Percentiles rank a stretch among this genome's conserved stretches.
Evolutionary conservation across 2,113 vertebrate genomes (phyloP).

Genomic region (Zapus hudsonius): DNA sequence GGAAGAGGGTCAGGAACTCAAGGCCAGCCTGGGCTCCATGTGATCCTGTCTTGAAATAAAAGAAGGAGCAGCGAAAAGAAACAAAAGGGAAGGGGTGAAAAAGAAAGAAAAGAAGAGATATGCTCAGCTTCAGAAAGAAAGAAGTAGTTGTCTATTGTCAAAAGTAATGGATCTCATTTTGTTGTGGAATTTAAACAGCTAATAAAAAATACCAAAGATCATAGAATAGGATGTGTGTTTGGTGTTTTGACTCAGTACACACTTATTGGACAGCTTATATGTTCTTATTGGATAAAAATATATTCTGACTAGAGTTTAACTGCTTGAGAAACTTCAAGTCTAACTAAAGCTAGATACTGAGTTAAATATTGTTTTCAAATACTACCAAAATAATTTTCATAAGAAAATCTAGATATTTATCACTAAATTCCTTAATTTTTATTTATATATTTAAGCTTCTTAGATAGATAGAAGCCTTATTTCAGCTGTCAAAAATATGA

Average conservation of each 20-base stretch:
- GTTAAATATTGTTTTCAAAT: background rate
- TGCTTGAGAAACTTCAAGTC: background rate
- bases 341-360: background rate
- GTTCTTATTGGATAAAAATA: constrained; percentile 1
- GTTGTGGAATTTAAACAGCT: background rate
- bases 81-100: no score
- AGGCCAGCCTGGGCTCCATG: no score
- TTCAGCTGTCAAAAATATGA: constrained; percentile 18
- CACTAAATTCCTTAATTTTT: background rate
- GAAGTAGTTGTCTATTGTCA: background rate
- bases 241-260: background rate
- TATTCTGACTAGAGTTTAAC: background rate
- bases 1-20: background rate
- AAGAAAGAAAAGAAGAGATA: background rate
- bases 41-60: no score
- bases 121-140: background rate
- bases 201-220: constrained; percentile 2
- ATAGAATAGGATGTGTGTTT: background rate
- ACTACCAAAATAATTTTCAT: background rate
- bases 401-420: constrained; percentile 15
- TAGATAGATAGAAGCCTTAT: background rate
- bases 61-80: no score
- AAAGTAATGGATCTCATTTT: background rate
- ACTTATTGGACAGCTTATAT: background rate
- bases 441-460: background rate